Conservation (phyloP, 1,140 invertebrate species). For the Laupala kohalensis region DNA sequence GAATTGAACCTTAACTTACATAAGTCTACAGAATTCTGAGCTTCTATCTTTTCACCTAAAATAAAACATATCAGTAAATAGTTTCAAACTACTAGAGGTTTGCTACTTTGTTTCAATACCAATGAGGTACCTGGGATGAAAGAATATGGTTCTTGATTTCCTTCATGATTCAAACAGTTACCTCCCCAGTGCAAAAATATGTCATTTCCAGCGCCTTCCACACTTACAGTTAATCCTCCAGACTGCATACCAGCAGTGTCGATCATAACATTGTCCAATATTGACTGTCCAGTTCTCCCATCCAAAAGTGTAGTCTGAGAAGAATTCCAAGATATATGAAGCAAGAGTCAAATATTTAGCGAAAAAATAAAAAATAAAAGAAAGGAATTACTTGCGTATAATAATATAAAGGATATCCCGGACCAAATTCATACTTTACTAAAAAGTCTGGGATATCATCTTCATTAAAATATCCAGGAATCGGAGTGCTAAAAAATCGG, state of each 20-base stretch:
- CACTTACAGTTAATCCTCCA: conserved; percentile 47
- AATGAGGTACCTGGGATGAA: conserved; percentile 30
- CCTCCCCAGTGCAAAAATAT: conserved; percentile 61
- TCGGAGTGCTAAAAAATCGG: conserved; percentile 47
- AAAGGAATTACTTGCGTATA: conserved; percentile 44
- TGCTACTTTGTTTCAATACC: background rate
- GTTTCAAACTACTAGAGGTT: background rate
- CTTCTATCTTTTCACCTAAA: conserved; percentile 43
- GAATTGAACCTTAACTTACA: conserved; percentile 60
- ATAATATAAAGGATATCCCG: conserved; percentile 62
- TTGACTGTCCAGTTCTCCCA: conserved; percentile 32
- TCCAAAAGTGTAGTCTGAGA: conserved; percentile 48
- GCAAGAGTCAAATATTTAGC: background rate
- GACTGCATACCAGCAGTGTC: conserved; percentile 53
- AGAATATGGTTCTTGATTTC: conserved; percentile 26
- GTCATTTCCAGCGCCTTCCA: conserved; percentile 52
- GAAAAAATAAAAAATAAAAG: background rate
- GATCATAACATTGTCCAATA: conserved; percentile 36
- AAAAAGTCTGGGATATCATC: conserved; percentile 73
- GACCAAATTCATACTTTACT: conserved; percentile 62
- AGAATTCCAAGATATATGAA: background rate
- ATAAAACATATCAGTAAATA: conserved; percentile 20
- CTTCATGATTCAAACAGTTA: conserved; percentile 43
- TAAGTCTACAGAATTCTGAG: conserved; percentile 50
- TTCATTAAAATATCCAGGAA: conserved; percentile 67